A percentile compares a stretch with the other conserved stretches of the same genome.
phyloP scores from a whole-genome alignment of 2,113 vertebrate genomes.

The Progne subis region DNA sequence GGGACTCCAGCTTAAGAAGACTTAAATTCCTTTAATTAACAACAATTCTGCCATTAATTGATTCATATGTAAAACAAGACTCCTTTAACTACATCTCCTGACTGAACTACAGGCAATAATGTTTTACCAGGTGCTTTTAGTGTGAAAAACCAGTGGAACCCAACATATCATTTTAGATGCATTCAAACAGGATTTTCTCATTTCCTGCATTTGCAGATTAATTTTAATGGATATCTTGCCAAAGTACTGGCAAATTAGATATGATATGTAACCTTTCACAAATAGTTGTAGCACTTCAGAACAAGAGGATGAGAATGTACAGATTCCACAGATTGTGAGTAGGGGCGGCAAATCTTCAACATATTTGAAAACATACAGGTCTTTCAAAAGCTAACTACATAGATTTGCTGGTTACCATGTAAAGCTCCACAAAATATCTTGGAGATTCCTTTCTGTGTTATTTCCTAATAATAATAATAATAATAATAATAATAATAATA shows the following conservation, averaged over 20 bases:
- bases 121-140: neutral
- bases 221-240: neutral
- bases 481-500: neutral
- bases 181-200: neutral
- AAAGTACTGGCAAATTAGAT: neutral
- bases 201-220: neutral
- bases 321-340: neutral
- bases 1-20: neutral
- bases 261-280: neutral
- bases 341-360: neutral
- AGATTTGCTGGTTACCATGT: neutral
- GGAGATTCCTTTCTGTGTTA: neutral
- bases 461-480: neutral
- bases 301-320: neutral
- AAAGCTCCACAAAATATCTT: neutral
- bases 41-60: neutral
- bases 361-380: neutral
- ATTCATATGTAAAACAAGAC: neutral
- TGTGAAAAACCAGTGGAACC: neutral
- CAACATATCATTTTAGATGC: neutral
- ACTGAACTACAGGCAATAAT: neutral
- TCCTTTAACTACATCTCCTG: neutral
- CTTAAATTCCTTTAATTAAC: neutral
- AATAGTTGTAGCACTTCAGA: neutral
- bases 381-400: neutral